Evolutionary conservation across 2,113 vertebrate species (phyloP).

Genomic region (Sigmodon hispidus): DNA sequence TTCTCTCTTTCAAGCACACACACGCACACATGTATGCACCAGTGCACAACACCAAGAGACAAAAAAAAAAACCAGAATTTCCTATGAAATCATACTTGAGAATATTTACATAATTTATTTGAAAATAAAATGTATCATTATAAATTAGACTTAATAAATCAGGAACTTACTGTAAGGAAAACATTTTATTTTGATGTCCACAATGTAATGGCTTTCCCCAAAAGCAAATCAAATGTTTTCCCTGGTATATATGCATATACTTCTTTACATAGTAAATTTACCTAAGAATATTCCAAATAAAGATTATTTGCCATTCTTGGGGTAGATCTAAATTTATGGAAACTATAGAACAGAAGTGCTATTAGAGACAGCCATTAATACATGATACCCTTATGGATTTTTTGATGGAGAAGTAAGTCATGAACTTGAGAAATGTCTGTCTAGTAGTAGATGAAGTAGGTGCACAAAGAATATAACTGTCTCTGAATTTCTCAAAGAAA

Average conservation of each 20-base stretch:
- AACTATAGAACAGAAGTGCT: too few relatives aligned
- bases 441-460: not conserved
- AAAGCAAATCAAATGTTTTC: not conserved
- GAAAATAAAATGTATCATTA: not conserved
- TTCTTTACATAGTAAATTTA: not conserved
- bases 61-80: not conserved
- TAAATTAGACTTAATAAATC: not conserved
- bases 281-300: not conserved
- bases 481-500: not conserved
- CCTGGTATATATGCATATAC: not conserved
- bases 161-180: not conserved
- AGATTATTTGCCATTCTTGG: not conserved
- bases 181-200: not conserved
- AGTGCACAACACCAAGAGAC: not conserved
- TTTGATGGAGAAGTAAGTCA: not conserved
- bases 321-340: not conserved
- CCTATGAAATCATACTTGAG: slow-evolving; percentile 21
- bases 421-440: not conserved
- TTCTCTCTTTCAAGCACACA: too few relatives aligned
- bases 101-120: slow-evolving; percentile 37
- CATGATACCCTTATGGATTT: not conserved
- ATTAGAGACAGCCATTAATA: not conserved
- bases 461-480: not conserved
- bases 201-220: not conserved
- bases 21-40: not conserved